Percentiles rank a stretch among this genome's conserved stretches.
phyloP scores from a whole-genome alignment of 2,888 invertebrate genomes.

The Alitta virens region DNA sequence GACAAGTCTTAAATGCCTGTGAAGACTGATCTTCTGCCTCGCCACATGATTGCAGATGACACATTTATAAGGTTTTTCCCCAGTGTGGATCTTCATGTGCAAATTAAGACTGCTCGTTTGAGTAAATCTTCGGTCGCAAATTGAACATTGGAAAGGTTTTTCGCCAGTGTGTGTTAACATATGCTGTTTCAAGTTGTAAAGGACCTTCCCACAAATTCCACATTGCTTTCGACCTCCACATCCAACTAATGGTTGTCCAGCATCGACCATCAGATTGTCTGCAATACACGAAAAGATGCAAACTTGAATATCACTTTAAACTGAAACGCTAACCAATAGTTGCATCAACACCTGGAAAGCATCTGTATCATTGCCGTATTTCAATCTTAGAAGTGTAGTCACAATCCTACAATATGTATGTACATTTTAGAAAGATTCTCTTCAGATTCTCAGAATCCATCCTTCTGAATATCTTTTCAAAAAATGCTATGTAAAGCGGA shows the following conservation, averaged over 20 bases:
- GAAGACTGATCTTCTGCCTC: not conserved
- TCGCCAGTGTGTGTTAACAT: conserved; percentile 2
- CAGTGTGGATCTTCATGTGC: not conserved
- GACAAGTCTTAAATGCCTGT: not conserved
- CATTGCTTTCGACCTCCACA: not conserved
- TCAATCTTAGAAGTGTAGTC: too few relatives aligned
- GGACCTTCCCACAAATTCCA: not conserved
- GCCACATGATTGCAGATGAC: not conserved
- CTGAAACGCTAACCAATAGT: too few relatives aligned
- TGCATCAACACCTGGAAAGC: too few relatives aligned
- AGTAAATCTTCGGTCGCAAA: not conserved
- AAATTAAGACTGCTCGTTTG: not conserved
- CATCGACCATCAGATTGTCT: not conserved
- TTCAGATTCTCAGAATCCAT: too few relatives aligned
- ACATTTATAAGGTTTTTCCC: not conserved
- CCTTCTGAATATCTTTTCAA: too few relatives aligned
- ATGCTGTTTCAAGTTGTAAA: not conserved
- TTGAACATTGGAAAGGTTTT: not conserved
- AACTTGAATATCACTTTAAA: not conserved
- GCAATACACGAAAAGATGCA: not conserved
- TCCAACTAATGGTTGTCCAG: not conserved
- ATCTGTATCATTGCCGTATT: too few relatives aligned
- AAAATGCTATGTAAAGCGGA: too few relatives aligned
- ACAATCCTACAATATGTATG: too few relatives aligned
- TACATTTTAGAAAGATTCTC: too few relatives aligned